These are phyloP conservation scores for Drosophila suzukii DNA, from an alignment of 1,140 invertebrate genomes.

Conservation along the genomic window DNA sequence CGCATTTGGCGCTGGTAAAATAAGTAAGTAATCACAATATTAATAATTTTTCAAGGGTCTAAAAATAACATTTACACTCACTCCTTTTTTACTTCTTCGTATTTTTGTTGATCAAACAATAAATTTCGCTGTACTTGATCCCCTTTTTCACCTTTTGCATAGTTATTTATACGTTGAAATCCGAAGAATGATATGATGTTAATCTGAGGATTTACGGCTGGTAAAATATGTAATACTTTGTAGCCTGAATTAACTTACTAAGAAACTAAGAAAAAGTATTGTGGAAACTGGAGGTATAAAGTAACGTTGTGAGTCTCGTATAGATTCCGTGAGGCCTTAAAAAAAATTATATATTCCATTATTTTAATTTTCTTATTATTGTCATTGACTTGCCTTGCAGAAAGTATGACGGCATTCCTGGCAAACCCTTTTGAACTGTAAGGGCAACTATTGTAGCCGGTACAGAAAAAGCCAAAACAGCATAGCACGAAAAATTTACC, in stretches of 20 bases:
- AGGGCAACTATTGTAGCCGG: conserved; percentile 64
- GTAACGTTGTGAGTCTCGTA: conserved; percentile 77
- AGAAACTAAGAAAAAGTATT: conserved; percentile 65
- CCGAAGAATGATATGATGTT: conserved; percentile 74
- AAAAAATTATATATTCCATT: too few relatives aligned
- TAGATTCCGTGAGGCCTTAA: conserved; percentile 74
- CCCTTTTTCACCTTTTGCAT: conserved; percentile 34
- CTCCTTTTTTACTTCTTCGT: conserved; percentile 81
- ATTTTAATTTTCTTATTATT: too few relatives aligned
- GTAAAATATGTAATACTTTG: background rate
- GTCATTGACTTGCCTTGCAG: conserved; percentile 39
- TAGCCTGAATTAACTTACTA: conserved; percentile 34
- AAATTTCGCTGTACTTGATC: background rate
- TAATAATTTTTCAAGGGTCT: background rate
- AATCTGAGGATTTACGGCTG: conserved; percentile 21
- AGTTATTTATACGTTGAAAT: conserved; percentile 71
- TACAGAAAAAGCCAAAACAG: conserved; percentile 47
- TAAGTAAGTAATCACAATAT: background rate
- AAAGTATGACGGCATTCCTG: conserved; percentile 81
- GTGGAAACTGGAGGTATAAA: conserved; percentile 81
- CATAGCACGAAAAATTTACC: conserved; percentile 62
- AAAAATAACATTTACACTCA: conserved; percentile 27
- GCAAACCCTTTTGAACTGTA: conserved; percentile 74
- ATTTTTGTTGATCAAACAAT: conserved; percentile 69
- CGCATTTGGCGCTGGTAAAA: conserved; percentile 71